These are phyloP conservation scores for Limonius californicus DNA, from an alignment of 1,140 invertebrate genomes.

Conservation along the genomic window DNA sequence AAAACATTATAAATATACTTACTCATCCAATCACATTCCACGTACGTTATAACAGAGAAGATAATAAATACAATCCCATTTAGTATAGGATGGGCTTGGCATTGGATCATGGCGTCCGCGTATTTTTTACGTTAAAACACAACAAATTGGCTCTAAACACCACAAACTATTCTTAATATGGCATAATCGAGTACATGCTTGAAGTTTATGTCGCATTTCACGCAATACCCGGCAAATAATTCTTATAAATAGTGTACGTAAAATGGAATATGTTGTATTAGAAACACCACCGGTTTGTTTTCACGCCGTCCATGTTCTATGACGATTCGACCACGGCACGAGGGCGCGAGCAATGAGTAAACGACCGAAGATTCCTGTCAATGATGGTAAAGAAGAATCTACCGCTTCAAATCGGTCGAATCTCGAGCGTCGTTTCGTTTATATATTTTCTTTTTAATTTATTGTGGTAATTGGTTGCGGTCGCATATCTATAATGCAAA, in stretches of 20 bases:
- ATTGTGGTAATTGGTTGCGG: too few species aligned
- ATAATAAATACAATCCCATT: constrained; percentile 34
- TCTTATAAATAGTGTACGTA: neutral
- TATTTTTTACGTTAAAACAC: neutral
- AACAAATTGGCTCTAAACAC: neutral
- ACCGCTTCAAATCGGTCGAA: too few species aligned
- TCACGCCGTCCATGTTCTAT: neutral
- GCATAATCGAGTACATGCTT: neutral
- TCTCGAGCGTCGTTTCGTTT: too few species aligned
- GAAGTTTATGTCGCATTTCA: neutral
- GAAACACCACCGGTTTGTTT: neutral
- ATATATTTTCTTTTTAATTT: too few species aligned
- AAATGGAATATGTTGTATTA: too few species aligned
- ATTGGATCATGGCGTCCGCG: constrained; percentile 39
- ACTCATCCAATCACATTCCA: neutral
- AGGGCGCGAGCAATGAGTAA: too few species aligned
- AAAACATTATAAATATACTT: constrained; percentile 3
- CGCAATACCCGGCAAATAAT: neutral
- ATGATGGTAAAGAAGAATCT: too few species aligned
- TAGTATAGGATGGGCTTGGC: constrained; percentile 44
- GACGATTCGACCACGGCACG: too few species aligned
- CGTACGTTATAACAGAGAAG: neutral
- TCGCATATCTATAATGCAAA: too few species aligned
- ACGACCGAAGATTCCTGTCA: too few species aligned
- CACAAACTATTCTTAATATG: neutral